Conservation (phyloP, 2,113 vertebrate species). For the Tautogolabrus adspersus region DNA sequence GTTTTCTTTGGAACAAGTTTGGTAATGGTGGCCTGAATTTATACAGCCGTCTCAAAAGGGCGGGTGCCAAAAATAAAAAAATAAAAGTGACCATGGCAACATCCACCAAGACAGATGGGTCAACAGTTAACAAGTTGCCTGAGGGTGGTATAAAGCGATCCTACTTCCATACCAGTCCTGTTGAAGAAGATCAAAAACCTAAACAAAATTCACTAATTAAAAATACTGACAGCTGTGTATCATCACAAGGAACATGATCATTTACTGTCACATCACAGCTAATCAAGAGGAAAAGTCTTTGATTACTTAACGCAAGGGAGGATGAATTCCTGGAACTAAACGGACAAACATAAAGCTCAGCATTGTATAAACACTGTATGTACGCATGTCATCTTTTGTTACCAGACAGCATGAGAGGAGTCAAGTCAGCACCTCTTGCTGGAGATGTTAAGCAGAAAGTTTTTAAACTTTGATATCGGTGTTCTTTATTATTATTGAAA, state of each 20-base stretch:
- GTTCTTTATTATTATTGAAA: not conserved
- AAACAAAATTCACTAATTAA: not conserved
- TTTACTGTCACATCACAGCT: not conserved
- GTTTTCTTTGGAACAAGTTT: no score
- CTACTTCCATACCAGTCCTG: not conserved
- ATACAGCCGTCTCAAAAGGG: not conserved
- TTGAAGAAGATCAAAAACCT: not conserved
- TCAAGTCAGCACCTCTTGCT: not conserved
- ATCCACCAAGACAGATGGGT: not conserved
- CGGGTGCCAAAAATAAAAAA: not conserved
- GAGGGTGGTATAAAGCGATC: not conserved
- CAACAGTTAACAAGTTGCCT: not conserved
- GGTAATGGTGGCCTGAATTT: not conserved
- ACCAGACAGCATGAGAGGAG: conserved; percentile 1
- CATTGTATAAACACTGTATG: not conserved
- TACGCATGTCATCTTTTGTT: not conserved
- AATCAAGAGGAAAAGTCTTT: not conserved
- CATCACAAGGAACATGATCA: not conserved
- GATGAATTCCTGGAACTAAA: not conserved
- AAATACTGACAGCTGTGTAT: conserved; percentile 13
- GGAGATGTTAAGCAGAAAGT: no score
- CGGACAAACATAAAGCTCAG: not conserved
- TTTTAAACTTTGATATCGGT: no score
- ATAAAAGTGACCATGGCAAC: not conserved
- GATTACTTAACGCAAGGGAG: not conserved